Evolutionary conservation across 2,113 vertebrate species (phyloP).

Genomic region (Callaeas wilsoni): DNA sequence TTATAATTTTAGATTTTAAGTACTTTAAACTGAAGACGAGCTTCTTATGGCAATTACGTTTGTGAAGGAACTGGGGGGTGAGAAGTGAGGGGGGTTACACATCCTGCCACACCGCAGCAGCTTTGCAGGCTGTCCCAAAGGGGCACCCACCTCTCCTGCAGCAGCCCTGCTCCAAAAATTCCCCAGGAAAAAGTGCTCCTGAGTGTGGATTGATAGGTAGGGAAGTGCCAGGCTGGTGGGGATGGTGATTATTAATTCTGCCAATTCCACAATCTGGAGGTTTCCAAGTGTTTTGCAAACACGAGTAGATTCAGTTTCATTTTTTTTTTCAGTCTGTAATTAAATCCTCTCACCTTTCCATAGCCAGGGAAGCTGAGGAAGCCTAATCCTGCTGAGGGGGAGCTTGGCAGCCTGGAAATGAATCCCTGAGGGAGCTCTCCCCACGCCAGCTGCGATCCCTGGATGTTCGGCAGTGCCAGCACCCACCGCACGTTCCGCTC

Average conservation of each 20-base stretch:
- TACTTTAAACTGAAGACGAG: not conserved
- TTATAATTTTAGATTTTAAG: not conserved
- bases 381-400: not conserved
- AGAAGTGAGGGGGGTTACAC: not conserved
- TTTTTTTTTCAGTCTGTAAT: not conserved
- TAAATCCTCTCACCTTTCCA: conserved; percentile 25
- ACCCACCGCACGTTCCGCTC: fast-evolving
- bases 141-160: not conserved
- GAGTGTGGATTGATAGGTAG: not conserved
- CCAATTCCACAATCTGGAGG: not conserved
- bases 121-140: not conserved
- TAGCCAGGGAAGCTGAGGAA: not conserved
- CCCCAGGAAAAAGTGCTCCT: not conserved
- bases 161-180: not conserved
- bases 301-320: not conserved
- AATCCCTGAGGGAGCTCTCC: not conserved
- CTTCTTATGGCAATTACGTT: not conserved
- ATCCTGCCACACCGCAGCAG: not conserved
- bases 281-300: conserved; percentile 14
- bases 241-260: not conserved
- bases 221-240: not conserved
- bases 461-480: not conserved
- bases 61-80: not conserved
- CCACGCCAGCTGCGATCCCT: not conserved
- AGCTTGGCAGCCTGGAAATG: not conserved